Base-by-base conservation (phyloP, 2,113 vertebrate species). In the Prunella himalayana region DNA sequence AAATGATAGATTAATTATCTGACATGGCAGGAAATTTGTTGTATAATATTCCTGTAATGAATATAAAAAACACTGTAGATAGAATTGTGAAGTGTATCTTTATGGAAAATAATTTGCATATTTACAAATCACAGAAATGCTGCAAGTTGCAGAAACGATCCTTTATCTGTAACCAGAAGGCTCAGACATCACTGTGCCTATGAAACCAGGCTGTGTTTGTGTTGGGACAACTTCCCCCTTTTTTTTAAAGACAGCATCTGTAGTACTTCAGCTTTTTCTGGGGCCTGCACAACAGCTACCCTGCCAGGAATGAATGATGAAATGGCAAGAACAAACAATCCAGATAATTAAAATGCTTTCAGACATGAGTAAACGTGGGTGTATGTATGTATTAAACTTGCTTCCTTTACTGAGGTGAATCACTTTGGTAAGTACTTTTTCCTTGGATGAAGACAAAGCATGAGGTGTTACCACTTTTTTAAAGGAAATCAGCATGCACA, bases 41-140 rank as follows among this genome's bases (percentile, higher is more conserved):
- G 94, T 98, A 97, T 96, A 98, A 98, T 99, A 98, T 94, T 99
- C 95, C 72, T 97, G 97, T 98, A 97, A 95, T 97, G 95, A 97
- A 94, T 96, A 94, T 81, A 77, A 96, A 85, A 96, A 97, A 39
- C 73, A 69, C 33, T 98, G 98, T 98, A 98, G 95, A 98, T 97
- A 97, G 30, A 96, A 79, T 72, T 49, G 71, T 94, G 92, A 98
- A 96, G 59, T 94, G 82, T 91, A 92, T 94, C 78, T 96, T 97
- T 96, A 95, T 96, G 89, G 92, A 93, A 97, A 97, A 89, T 35
- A 65, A 39, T 31, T 35, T 78, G 66, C 63, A 31, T 45, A 83
- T 15, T 54, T 91, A 42, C 63, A 86, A 68, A 53, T 35, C 2
- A 11, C 49, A 94, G 54, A 53, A 78, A 42, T 49, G 45, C 33